Conservation (phyloP, 2,113 vertebrate genomes). For the Canis aureus region DNA sequence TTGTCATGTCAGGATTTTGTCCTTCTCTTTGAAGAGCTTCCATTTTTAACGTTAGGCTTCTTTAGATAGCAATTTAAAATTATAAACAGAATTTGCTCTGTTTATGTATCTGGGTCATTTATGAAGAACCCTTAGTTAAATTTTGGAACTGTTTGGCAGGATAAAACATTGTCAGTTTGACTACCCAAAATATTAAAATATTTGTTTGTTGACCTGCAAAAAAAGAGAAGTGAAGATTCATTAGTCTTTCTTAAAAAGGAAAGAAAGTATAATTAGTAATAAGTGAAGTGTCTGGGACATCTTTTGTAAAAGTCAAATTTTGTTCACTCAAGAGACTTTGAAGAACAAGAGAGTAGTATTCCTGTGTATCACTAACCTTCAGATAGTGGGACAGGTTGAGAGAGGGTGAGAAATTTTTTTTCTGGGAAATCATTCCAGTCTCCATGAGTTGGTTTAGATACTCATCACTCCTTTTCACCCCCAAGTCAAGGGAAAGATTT, state of each 20-base stretch:
- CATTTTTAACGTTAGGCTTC: background rate
- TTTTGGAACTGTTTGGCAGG: background rate
- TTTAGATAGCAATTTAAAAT: constrained; percentile 1
- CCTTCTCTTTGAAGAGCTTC: background rate
- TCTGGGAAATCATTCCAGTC: background rate
- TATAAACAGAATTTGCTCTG: background rate
- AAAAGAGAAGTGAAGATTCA: background rate
- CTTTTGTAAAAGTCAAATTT: constrained; percentile 36
- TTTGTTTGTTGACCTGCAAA: background rate
- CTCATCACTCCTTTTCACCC: background rate
- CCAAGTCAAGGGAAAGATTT: constrained; percentile 46
- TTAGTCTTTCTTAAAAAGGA: background rate
- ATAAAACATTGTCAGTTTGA: constrained; percentile 17
- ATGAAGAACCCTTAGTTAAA: background rate
- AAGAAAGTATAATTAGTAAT: constrained; percentile 36
- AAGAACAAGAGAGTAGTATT: background rate
- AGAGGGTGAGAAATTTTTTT: constrained; percentile 31
- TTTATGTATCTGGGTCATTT: background rate
- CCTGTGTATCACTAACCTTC: background rate
- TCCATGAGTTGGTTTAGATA: background rate
- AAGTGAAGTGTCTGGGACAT: background rate
- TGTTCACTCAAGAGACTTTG: constrained; percentile 19
- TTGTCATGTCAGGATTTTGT: background rate
- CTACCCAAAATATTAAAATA: background rate
- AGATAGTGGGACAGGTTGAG: background rate